Evolutionary conservation across 2,113 vertebrate species (phyloP), one percentile per base, ranked within the genome.

Genomic region (Nothobranchius kuhntae): DNA sequence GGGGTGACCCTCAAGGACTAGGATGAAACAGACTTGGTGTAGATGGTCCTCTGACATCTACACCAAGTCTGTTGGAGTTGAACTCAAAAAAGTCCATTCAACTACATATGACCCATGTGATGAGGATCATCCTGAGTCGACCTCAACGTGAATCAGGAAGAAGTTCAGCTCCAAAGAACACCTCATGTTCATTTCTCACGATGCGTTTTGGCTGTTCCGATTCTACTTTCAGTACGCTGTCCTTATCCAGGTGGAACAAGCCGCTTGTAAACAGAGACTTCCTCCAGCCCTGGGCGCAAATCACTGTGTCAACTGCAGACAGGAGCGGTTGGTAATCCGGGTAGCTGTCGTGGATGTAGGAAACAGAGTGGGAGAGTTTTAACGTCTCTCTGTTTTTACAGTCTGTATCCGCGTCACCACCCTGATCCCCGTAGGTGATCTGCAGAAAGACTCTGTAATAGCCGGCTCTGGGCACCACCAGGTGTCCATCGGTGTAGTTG

Each of bases 371-470:
- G 3, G 0, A 1, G 51, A 85, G 61, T 0, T 0, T 4, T 14
- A 2, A 5, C 5, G 6, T 7, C 4, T 2, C 0, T 1, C 30
- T 1, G 0, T 9, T 4, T 7, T 7, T 0, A 14, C 3, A 47
- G 13, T 0, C 0, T 3, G 30, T 30, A 30, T 30, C 30, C 2
- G 2, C 30, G 4, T 30, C 30, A 30, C 0, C 15, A 6, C 3
- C 9, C 0, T 13, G 14, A 0, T 13, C 3, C n/a, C 30, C 15
- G 36, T 86, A 92, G 2, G 87, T 86, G 38, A 92, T 57, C 84
- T 92, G 91, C 68, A 93, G 77, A 56, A 77, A 86, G 13, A 93
- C 44, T 14, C 63, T 73, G 83, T 91, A 92, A 9, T 40, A 1
- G 24, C 91, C 91, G 0, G 0, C 1, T 11, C 12, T 62, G 36